These are phyloP conservation scores for Tylochromis polylepis DNA, from an alignment of 2,113 vertebrate species.

Conservation along the genomic window DNA sequence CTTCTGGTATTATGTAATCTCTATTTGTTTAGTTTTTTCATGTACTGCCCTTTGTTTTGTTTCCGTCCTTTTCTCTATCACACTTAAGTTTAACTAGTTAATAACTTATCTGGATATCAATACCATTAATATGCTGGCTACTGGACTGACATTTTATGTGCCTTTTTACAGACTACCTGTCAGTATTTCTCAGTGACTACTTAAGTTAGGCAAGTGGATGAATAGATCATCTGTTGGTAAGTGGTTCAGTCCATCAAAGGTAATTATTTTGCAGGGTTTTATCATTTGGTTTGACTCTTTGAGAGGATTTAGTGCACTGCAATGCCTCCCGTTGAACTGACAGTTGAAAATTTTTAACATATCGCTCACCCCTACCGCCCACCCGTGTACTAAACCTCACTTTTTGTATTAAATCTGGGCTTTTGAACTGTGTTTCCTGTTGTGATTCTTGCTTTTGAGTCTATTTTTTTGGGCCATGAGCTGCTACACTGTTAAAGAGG, in stretches of 20 bases:
- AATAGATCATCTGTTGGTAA: not conserved
- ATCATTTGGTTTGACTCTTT: not conserved
- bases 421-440: not conserved
- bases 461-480: not conserved
- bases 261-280: not conserved
- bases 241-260: not conserved
- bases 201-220: not conserved
- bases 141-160: not conserved
- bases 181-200: not conserved
- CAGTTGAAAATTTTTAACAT: not conserved
- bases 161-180: not conserved
- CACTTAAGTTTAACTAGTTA: not conserved
- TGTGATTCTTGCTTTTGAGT: not conserved
- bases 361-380: not conserved
- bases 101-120: not conserved
- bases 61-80: not conserved
- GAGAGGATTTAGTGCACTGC: not conserved
- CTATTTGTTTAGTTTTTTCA: not conserved
- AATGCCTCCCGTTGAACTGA: not conserved
- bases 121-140: not conserved
- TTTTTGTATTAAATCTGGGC: not conserved
- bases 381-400: not conserved
- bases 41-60: not conserved
- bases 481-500: constrained; percentile 9
- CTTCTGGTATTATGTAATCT: not conserved